These are phyloP conservation scores for Macquaria australasica DNA, from an alignment of 2,113 vertebrate species.

Conservation along the genomic window DNA sequence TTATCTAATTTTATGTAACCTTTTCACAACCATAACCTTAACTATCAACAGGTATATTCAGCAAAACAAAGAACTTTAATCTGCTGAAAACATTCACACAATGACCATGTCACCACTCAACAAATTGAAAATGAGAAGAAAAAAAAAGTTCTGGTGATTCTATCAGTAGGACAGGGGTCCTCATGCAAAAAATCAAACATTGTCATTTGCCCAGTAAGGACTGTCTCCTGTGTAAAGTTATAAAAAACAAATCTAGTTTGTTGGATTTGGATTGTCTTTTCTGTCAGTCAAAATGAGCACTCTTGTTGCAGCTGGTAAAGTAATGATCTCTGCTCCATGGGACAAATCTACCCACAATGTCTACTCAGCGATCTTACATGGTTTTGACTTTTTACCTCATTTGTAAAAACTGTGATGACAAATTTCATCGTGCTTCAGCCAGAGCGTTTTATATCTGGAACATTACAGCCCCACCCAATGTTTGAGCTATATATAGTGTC, in stretches of 20 bases:
- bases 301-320: background rate
- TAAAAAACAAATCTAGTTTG: background rate
- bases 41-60: background rate
- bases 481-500: conserved; percentile 61
- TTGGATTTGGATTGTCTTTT: background rate
- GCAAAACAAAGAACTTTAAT: background rate
- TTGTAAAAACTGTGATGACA: conserved; percentile 22
- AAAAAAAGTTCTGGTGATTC: too few relatives aligned
- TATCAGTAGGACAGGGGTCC: background rate
- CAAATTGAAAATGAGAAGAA: too few relatives aligned
- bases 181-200: background rate
- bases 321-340: background rate
- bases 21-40: background rate
- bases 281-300: background rate
- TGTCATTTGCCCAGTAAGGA: background rate
- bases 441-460: conserved; percentile 33
- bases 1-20: background rate
- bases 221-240: background rate
- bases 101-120: too few relatives aligned
- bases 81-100: too few relatives aligned
- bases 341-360: conserved; percentile 1
- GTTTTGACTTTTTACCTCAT: background rate
- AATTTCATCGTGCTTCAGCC: conserved; percentile 17
- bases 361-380: background rate
- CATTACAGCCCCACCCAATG: conserved; percentile 25